Conservation (phyloP, 1,140 invertebrate species). For the Anagrus nilaparvatae region DNA sequence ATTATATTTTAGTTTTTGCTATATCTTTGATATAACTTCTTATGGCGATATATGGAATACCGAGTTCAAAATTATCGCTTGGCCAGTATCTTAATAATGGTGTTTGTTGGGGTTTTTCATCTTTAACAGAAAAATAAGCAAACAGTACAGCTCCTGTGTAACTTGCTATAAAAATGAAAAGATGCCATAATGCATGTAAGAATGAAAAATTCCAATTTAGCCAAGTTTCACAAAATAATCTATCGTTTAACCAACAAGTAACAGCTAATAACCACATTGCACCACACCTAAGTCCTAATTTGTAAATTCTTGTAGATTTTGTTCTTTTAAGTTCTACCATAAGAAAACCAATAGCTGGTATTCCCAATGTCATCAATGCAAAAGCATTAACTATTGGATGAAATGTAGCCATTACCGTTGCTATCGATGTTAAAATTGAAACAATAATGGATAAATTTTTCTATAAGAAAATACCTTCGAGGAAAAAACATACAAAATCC, state of each 20-base stretch:
- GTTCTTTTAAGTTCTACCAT: constrained; percentile 55
- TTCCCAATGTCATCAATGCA: constrained; percentile 61
- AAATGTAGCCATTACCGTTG: constrained; percentile 56
- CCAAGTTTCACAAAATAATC: constrained; percentile 69
- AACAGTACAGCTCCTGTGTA: constrained; percentile 66
- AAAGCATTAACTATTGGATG: constrained; percentile 69
- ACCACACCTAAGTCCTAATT: constrained; percentile 55
- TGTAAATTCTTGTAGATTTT: constrained; percentile 51
- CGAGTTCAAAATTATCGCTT: constrained; percentile 59
- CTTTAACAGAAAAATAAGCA: constrained; percentile 65
- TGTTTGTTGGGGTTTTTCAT: constrained; percentile 57
- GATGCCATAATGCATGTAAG: constrained; percentile 70
- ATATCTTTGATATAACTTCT: constrained; percentile 46
- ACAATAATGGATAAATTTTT: constrained; percentile 46
- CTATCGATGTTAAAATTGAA: constrained; percentile 47
- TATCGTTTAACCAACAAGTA: constrained; percentile 66
- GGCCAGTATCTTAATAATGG: constrained; percentile 66
- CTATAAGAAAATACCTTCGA: constrained; percentile 55
- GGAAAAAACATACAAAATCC: constrained; percentile 65
- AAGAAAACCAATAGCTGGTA: constrained; percentile 57
- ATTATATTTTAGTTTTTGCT: constrained; percentile 42
- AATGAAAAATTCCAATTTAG: constrained; percentile 65
- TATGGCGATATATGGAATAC: constrained; percentile 61
- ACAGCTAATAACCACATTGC: constrained; percentile 58
- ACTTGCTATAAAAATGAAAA: constrained; percentile 67